Conservation (phyloP, 2,797 vertebrate species). For the Lacerta agilis region DNA sequence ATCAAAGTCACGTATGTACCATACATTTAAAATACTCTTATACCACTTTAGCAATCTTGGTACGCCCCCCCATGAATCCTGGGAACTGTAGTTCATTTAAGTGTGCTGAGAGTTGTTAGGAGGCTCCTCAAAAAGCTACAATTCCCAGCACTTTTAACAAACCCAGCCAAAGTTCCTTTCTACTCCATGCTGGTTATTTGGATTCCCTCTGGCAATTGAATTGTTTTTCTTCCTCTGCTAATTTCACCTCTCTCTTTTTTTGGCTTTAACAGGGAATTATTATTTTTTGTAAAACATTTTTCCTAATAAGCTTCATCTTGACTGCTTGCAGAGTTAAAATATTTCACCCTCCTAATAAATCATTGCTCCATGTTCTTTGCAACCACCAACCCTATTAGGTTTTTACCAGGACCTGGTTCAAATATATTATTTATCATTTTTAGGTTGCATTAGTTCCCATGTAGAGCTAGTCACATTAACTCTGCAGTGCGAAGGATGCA, state of each 20-base stretch:
- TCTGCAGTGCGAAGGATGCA: not conserved
- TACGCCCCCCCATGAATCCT: too few species aligned
- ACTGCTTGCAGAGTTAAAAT: constrained; percentile 38
- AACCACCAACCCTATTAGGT: not conserved
- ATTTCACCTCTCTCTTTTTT: constrained; percentile 10
- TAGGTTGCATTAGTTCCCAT: not conserved
- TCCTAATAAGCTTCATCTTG: constrained; percentile 25
- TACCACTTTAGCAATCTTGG: too few species aligned
- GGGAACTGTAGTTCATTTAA: too few species aligned
- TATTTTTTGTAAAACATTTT: not conserved
- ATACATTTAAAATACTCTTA: too few species aligned
- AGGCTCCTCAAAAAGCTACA: too few species aligned
- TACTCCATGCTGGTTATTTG: not conserved
- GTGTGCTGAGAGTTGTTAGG: too few species aligned
- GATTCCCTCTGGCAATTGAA: constrained; percentile 10
- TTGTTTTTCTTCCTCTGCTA: constrained; percentile 34
- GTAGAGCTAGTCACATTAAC: not conserved
- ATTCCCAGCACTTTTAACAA: not conserved
- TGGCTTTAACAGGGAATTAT: too few species aligned
- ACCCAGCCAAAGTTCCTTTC: not conserved
- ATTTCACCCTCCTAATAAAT: not conserved
- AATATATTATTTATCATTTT: too few species aligned
- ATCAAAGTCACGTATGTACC: not conserved
- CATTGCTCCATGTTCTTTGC: constrained; percentile 17
- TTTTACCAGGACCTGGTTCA: not conserved